These are phyloP conservation scores for Tinea trinotella DNA, from an alignment of 2,888 invertebrate genomes.

Conservation along the genomic window DNA sequence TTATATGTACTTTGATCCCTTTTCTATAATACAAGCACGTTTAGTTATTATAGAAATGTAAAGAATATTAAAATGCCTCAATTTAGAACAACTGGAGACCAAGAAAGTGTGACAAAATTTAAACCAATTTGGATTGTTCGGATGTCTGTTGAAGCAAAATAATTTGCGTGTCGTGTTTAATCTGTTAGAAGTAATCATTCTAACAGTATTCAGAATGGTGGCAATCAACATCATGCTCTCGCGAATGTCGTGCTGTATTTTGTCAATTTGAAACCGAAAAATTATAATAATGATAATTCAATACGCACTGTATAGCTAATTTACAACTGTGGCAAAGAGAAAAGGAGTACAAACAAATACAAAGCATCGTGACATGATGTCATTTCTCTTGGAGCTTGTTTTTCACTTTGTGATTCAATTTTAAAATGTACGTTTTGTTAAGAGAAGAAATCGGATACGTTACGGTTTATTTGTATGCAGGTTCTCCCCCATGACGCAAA, in stretches of 20 bases:
- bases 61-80: too few relatives aligned
- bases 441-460: constrained; percentile 15
- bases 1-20: too few relatives aligned
- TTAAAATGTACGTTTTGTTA: not conserved
- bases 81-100: not conserved
- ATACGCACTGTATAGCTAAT: not conserved
- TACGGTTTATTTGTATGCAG: constrained; percentile 15
- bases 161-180: constrained; percentile 5
- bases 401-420: constrained; percentile 5
- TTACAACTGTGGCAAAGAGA: not conserved
- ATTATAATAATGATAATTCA: not conserved
- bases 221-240: not conserved
- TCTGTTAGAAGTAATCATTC: not conserved
- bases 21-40: too few relatives aligned
- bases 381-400: constrained; percentile 6
- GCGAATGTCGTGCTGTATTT: not conserved
- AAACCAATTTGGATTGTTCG: not conserved
- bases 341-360: not conserved
- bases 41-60: too few relatives aligned
- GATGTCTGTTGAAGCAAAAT: not conserved
- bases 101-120: not conserved
- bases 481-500: constrained; percentile 5
- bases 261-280: not conserved
- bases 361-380: constrained; percentile 9
- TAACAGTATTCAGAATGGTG: not conserved